Conservation (phyloP, 2,113 vertebrate genomes). For the Bos indicus region DNA sequence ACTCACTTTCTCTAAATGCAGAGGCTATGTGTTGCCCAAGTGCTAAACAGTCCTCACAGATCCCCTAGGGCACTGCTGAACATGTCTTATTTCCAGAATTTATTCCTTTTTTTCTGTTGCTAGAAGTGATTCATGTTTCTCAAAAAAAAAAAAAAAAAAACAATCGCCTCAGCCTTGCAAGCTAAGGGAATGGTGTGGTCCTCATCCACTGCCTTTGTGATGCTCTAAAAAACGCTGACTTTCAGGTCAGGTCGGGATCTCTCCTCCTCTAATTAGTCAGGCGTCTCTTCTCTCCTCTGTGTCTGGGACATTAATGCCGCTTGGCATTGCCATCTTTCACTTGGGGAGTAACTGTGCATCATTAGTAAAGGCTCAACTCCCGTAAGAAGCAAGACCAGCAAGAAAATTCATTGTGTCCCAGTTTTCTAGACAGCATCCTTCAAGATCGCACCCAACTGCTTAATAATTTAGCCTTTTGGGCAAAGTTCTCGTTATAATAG, state of each 20-base stretch:
- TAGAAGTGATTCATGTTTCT: not conserved
- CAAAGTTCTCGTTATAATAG: constrained; percentile 57
- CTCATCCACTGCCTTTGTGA: not conserved
- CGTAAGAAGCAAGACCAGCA: not conserved
- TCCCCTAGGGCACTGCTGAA: not conserved
- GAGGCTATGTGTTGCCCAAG: too few relatives aligned
- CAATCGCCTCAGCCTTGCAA: not conserved
- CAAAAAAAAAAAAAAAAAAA: not conserved
- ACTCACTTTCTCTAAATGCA: not conserved
- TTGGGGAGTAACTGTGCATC: not conserved
- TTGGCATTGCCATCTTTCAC: not conserved
- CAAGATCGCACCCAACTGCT: not conserved
- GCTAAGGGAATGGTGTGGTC: too few relatives aligned
- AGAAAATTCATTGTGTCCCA: not conserved
- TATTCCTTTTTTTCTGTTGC: not conserved
- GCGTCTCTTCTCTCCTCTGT: not conserved
- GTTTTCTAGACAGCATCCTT: not conserved
- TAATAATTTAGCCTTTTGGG: constrained; percentile 69
- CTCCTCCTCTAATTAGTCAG: too few relatives aligned
- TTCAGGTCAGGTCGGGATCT: not conserved
- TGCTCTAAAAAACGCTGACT: not conserved
- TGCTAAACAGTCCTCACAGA: not conserved
- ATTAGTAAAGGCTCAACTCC: not conserved
- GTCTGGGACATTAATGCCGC: accelerated
- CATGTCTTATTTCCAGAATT: not conserved